phyloP scores from a whole-genome alignment of 2,797 vertebrate species.

The Arrhamphus sclerolepis region DNA sequence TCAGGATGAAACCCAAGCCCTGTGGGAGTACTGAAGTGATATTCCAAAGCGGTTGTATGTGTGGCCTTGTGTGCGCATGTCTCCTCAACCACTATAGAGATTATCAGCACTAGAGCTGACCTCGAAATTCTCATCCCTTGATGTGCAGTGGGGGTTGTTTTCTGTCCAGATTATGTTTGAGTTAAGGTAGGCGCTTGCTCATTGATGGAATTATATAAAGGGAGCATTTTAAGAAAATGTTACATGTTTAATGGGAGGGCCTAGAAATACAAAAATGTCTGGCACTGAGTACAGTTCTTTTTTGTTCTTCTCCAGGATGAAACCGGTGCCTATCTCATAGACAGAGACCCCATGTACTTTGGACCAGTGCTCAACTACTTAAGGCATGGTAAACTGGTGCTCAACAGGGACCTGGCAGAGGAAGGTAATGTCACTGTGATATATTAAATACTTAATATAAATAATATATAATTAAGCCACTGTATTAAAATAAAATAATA shows the following conservation, averaged over 20 bases:
- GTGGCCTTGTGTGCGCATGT: constrained; percentile 20
- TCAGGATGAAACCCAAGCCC: constrained; percentile 69
- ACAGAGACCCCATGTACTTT: constrained; percentile 97
- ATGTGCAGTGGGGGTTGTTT: constrained; percentile 15
- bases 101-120: constrained; percentile 45
- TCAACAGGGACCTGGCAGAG: constrained; percentile 97
- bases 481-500: neutral
- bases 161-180: constrained; percentile 25
- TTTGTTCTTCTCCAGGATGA: constrained; percentile 85
- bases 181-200: constrained; percentile 1
- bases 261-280: neutral
- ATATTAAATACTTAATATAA: neutral
- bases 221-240: neutral
- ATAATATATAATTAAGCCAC: neutral
- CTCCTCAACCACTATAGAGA: constrained; percentile 43
- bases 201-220: constrained; percentile 4
- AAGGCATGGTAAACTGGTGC: constrained; percentile 97
- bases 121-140: constrained; percentile 36
- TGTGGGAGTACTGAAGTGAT: constrained; percentile 55
- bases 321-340: constrained; percentile 98
- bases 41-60: constrained; percentile 41
- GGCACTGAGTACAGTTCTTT: neutral
- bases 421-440: constrained; percentile 83
- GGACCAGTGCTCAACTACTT: constrained; percentile 97
- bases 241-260: neutral